These are phyloP conservation scores for Trichosurus vulpecula DNA, from an alignment of 2,797 vertebrate species.

Conservation along the genomic window DNA sequence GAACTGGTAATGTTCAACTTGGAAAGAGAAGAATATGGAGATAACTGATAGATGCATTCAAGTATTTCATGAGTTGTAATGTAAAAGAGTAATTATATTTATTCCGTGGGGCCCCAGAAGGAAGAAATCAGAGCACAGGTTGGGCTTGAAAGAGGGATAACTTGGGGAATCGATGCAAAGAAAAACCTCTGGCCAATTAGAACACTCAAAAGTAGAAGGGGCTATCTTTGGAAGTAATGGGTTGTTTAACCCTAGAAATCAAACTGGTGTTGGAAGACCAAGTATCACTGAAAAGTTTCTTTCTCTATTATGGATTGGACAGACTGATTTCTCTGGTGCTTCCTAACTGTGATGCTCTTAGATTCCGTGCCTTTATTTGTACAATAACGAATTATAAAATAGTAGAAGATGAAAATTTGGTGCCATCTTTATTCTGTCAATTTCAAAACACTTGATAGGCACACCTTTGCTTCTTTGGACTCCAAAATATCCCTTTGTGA, in stretches of 20 bases:
- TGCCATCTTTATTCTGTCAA: constrained; percentile 22
- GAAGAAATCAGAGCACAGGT: not conserved
- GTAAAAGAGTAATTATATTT: not conserved
- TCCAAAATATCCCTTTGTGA: not conserved
- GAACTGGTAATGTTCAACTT: not conserved
- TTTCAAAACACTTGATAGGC: constrained; percentile 34
- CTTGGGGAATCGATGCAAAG: not conserved
- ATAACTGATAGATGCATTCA: not conserved
- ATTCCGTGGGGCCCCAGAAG: not conserved
- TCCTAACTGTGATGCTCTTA: not conserved
- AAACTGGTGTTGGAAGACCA: not conserved
- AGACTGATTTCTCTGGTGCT: not conserved
- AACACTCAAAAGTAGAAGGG: not conserved
- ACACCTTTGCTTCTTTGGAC: constrained; percentile 24
- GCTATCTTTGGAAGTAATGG: not conserved
- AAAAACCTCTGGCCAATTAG: not conserved
- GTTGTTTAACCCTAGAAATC: not conserved
- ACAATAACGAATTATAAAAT: constrained; percentile 51
- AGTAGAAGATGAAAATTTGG: constrained; percentile 15
- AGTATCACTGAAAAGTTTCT: not conserved
- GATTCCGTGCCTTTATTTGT: not conserved
- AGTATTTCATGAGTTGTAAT: not conserved
- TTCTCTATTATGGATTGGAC: not conserved
- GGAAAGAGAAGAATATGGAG: not conserved
- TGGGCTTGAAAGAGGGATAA: not conserved